Base-by-base conservation (phyloP, 2,113 vertebrate genomes). In the Zosterops hypoxanthus region DNA sequence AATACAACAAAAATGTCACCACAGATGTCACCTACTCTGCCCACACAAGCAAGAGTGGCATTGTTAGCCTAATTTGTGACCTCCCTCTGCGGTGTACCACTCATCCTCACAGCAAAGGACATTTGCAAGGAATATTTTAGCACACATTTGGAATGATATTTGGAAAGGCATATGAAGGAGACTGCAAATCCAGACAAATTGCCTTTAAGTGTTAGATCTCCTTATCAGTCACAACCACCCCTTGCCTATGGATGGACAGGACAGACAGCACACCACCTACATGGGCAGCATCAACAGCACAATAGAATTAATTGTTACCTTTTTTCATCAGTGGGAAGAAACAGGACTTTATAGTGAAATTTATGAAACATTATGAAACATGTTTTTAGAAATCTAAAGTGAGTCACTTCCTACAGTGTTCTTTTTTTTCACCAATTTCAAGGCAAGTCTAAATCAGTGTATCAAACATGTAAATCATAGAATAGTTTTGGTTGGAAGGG, bases 211-310 rank as follows among this genome's bases (percentile, higher is more conserved):
- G 4, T 83, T 26, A 86, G 26, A 57, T 71, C 34, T 84, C 23
- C 26, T 59, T 79, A 52, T 21, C 42, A 59, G 53, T 24, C 52
- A 41, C 60, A 41, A 42, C 44, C 64, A 79, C 15, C 17, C 29
- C 12, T 57, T 82, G 49, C 26, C 42, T 21, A 14, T 2, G 13
- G 44, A 53, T 31, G 76, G 34, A 34, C 26, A 89, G 60, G 55
- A 44, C 6, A 63, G 66, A 63, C 31, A 61, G 10, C 0, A 0
- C 22, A 73, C 19, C 56, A 49, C 28, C 36, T 28, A 29, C 39
- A 57, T 0, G 0, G 6, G 23, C 2, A 72, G 24, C 79, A 88
- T 17, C 3, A 2, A 79, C 1, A 60, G 57, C 39, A 42, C 22
- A 33, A 24, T 11, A 55, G 31, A 82, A 76, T 80, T 65, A 57